Percentiles rank a stretch among this genome's conserved stretches.
phyloP scores from a whole-genome alignment of 2,888 invertebrate genomes.

The Tetropium fuscum region DNA sequence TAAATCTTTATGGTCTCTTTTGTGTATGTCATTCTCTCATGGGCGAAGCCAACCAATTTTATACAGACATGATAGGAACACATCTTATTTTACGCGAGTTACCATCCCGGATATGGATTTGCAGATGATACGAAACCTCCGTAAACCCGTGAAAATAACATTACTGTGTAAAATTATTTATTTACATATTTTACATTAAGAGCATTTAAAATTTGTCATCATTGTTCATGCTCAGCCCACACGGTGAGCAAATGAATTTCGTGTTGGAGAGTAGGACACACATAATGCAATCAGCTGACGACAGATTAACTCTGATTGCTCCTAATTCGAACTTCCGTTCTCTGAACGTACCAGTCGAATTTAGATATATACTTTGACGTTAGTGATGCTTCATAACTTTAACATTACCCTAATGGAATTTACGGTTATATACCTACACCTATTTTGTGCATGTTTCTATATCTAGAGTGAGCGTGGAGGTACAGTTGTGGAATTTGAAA shows the following conservation, averaged over 20 bases:
- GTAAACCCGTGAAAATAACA: slow-evolving; percentile 10
- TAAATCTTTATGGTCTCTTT: too few species aligned
- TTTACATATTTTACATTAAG: slow-evolving; percentile 27
- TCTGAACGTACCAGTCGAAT: slow-evolving; percentile 31
- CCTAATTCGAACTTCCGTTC: slow-evolving; percentile 66
- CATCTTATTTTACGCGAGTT: background rate
- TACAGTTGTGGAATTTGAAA: too few species aligned
- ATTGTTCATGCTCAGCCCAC: slow-evolving; percentile 21
- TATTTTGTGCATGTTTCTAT: too few species aligned
- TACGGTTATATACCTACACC: background rate
- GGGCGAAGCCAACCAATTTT: too few species aligned
- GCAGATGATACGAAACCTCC: background rate
- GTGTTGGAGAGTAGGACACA: slow-evolving; percentile 50
- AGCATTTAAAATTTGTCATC: slow-evolving; percentile 13
- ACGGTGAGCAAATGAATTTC: slow-evolving; percentile 34
- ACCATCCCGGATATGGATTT: background rate
- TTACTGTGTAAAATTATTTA: slow-evolving; percentile 22
- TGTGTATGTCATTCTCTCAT: too few species aligned
- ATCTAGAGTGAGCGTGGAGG: too few species aligned
- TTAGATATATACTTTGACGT: slow-evolving; percentile 19
- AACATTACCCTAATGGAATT: too few species aligned
- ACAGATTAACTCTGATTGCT: slow-evolving; percentile 66
- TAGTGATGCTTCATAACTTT: slow-evolving; percentile 14
- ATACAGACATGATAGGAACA: background rate
- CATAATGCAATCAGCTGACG: slow-evolving; percentile 65